A percentile compares a stretch with the other conserved stretches of the same genome.
Evolutionary conservation across 2,888 invertebrate species (phyloP).

Genomic region (Melolontha melolontha): DNA sequence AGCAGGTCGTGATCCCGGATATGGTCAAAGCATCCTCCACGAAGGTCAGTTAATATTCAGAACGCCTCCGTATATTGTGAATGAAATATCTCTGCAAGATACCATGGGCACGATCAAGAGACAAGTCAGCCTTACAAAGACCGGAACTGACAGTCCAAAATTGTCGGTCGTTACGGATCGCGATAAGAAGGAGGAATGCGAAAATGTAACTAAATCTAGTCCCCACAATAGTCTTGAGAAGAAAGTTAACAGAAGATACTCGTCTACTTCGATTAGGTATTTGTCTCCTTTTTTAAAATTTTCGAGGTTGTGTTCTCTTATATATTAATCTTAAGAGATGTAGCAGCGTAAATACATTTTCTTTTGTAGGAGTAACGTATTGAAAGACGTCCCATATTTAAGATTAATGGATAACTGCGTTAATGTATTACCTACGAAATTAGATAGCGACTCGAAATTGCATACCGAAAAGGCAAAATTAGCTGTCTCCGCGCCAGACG

Average conservation of each 20-base stretch:
- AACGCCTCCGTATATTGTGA: conserved; percentile 86
- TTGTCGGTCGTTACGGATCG: conserved; percentile 41
- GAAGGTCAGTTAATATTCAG: conserved; percentile 89
- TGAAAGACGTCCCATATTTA: conserved; percentile 81
- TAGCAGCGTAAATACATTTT: not conserved
- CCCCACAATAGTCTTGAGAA: conserved; percentile 60
- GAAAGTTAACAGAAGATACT: conserved; percentile 70
- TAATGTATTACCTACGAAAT: conserved; percentile 66
- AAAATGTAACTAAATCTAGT: conserved; percentile 60
- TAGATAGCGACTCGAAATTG: conserved; percentile 79
- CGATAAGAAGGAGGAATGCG: conserved; percentile 44
- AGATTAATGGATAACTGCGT: conserved; percentile 79
- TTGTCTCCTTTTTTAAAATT: conserved; percentile 1
- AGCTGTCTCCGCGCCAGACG: conserved; percentile 63
- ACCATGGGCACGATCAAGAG: conserved; percentile 54
- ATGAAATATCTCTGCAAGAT: conserved; percentile 82
- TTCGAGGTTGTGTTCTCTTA: not conserved
- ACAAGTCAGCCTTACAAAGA: conserved; percentile 45
- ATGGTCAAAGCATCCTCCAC: conserved; percentile 93
- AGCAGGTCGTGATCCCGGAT: conserved; percentile 86
- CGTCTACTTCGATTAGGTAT: conserved; percentile 72
- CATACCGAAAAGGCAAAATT: conserved; percentile 68
- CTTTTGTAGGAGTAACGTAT: conserved; percentile 55
- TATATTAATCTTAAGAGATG: not conserved
- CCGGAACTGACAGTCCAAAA: conserved; percentile 50